Percentiles rank a stretch among this genome's conserved stretches.
Conservation (phyloP, 2,888 invertebrate genomes). For the Hypomecis atomaria region DNA sequence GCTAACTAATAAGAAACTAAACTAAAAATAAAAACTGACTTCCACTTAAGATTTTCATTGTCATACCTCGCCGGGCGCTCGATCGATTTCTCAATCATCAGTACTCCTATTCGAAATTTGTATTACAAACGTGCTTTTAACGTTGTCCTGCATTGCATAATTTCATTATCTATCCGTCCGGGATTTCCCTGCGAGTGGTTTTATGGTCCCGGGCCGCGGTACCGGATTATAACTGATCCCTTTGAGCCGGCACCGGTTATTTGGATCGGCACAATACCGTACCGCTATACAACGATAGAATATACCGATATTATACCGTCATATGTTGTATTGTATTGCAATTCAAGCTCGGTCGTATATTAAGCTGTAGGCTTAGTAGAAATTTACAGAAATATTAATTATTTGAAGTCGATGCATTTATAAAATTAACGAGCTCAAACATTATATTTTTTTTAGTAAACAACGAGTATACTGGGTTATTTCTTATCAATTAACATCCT, state of each 20-base stretch:
- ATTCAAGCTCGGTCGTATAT: slow-evolving; percentile 6
- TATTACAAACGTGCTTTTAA: neutral
- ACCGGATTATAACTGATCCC: slow-evolving; percentile 27
- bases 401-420: neutral
- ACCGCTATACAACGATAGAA: neutral
- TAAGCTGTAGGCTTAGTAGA: neutral
- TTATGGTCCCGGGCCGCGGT: slow-evolving; percentile 25
- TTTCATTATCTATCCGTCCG: slow-evolving; percentile 34
- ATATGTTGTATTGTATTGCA: slow-evolving; percentile 7
- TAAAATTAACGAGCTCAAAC: too few relatives aligned
- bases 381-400: neutral
- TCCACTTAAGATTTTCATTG: too few relatives aligned
- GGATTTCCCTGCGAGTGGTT: slow-evolving; percentile 28
- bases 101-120: too few relatives aligned
- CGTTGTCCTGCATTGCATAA: slow-evolving; percentile 23
- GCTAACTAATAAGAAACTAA: too few relatives aligned
- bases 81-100: too few relatives aligned
- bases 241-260: slow-evolving; percentile 23
- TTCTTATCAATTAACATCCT: too few relatives aligned
- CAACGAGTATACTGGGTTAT: too few relatives aligned
- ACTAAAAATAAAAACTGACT: too few relatives aligned
- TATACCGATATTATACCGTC: neutral
- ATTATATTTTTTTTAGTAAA: too few relatives aligned
- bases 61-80: too few relatives aligned
- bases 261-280: slow-evolving; percentile 4